Base-by-base conservation (phyloP, 2,888 invertebrate genomes). In the Julus scandinavius region DNA sequence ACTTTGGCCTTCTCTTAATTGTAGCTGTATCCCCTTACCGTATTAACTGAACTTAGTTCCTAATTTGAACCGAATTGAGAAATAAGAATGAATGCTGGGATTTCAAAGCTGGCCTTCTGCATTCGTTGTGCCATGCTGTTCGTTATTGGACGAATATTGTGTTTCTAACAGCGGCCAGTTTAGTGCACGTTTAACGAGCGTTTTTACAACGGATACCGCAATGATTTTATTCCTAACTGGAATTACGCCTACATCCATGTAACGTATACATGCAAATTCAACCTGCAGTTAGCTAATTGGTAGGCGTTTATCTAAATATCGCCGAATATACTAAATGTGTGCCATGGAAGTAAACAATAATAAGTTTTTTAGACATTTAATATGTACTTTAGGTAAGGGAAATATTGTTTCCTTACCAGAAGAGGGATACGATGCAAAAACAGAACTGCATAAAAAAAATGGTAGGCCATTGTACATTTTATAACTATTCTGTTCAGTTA, bases 1-100 rank as follows among this genome's bases (percentile, higher is more conserved):
- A 80, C 80, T 80, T 80, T 80, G 80, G 80, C 80, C 80, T 80
- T 38, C 80, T 80, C 29, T 80, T 80, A 80, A 80, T 80, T 80
- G 29, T 38, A 11, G 80, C 38, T 15, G 13, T 80, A 80, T 80
- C 80, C 38, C 38, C 80, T 80, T 80, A 80, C 80, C 80, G 80
- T 80, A 20, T 72, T 20, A 72, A 20, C 72, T 72, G 80, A 80
- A 29, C 80, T 80, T 80, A 80, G 80, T 38, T 80, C 80, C 13
- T 80, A 80, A 80, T 29, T 80, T 80, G 80, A 80, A 80, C 80
- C 80, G 80, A 38, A 80, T 80, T 80, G 80, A 38, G 80, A 80
- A 80, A 80, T 80, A 80, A 80, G 38, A 7, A 38, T 15, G 6
- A n/a, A 80, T 80, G 80, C 13, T 80, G 38, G 80, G 38, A 80